phyloP scores from a whole-genome alignment of 2,888 invertebrate genomes.

The Drosophila hamatofila region DNA sequence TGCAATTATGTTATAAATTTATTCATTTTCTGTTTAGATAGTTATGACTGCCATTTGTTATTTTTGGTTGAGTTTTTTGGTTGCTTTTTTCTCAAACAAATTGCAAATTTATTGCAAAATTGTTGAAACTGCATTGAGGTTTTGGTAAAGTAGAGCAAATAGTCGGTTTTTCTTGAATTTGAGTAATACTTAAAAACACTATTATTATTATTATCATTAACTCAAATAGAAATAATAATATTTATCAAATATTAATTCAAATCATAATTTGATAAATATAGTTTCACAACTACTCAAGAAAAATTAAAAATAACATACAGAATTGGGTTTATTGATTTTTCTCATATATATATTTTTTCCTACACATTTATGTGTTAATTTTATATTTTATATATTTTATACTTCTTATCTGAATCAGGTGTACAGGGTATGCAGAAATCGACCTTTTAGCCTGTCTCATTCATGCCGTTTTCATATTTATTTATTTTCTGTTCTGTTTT shows the following conservation, averaged over 20 bases:
- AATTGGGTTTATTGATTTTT: no score
- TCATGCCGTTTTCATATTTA: background rate
- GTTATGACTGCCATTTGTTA: constrained; percentile 29
- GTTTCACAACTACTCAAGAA: no score
- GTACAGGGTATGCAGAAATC: background rate
- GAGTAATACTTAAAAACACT: background rate
- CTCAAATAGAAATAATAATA: background rate
- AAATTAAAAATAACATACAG: no score
- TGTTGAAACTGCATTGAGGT: background rate
- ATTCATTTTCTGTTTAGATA: constrained; percentile 52
- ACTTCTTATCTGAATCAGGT: no score
- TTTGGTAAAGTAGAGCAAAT: background rate
- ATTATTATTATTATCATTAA: background rate
- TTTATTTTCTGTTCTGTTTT: constrained; percentile 5
- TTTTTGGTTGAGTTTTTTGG: background rate
- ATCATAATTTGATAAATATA: background rate
- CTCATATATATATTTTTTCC: background rate
- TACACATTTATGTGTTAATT: no score
- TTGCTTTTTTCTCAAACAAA: no score
- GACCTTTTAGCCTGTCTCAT: no score
- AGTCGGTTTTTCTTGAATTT: background rate
- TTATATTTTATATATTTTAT: no score
- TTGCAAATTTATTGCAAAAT: background rate
- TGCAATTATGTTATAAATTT: constrained; percentile 70
- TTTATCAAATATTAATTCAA: no score